phyloP scores from a whole-genome alignment of 2,797 vertebrate species.

The Syngnathus acus region DNA sequence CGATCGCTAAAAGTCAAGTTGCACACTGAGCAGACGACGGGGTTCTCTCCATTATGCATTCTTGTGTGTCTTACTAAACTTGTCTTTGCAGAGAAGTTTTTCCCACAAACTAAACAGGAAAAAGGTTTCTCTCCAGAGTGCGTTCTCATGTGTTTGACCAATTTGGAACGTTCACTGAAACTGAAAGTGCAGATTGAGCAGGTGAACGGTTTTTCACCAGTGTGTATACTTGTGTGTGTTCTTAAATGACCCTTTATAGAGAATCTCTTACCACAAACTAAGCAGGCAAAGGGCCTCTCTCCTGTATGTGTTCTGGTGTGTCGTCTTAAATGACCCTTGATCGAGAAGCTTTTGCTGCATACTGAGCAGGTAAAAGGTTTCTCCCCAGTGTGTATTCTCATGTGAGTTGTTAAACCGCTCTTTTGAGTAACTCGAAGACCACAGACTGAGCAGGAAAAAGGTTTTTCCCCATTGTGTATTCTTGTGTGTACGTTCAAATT shows the following conservation, averaged over 20 bases:
- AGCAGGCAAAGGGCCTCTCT: background rate
- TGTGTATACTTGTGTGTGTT: background rate
- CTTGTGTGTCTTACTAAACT: background rate
- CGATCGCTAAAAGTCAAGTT: background rate
- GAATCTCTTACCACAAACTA: background rate
- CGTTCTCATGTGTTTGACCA: background rate
- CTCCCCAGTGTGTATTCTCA: too few relatives aligned
- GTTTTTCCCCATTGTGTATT: background rate
- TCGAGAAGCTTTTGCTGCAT: too few relatives aligned
- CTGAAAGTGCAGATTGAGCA: background rate
- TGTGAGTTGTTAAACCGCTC: too few relatives aligned
- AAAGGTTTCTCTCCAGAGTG: background rate
- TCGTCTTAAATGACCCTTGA: too few relatives aligned
- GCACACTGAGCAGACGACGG: background rate
- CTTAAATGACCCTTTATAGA: background rate
- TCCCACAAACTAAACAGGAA: background rate
- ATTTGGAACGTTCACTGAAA: background rate
- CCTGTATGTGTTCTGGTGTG: too few relatives aligned
- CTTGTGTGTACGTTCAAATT: background rate
- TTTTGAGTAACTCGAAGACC: too few relatives aligned
- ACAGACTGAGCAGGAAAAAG: too few relatives aligned
- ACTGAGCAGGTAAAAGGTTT: too few relatives aligned
- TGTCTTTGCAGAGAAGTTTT: background rate
- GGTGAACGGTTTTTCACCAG: background rate
- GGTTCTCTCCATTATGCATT: background rate